These are phyloP conservation scores for Coreoperca whiteheadi DNA, from an alignment of 2,113 vertebrate species.

Conservation along the genomic window DNA sequence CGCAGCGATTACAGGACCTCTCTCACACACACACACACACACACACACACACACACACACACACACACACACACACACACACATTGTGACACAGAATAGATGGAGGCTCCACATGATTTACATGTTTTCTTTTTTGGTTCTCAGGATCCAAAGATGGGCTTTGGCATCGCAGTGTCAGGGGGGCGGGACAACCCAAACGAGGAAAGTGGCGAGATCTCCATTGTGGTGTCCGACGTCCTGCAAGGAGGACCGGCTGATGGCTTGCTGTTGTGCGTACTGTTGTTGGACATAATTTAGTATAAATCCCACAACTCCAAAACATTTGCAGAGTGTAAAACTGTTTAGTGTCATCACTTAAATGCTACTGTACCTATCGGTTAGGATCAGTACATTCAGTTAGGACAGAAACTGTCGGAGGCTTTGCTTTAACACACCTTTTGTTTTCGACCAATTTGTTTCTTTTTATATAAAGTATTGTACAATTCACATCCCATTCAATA, in stretches of 20 bases:
- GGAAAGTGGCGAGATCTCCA: conserved; percentile 95
- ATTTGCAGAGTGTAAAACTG: neutral
- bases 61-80: neutral
- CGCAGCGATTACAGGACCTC: conserved; percentile 44
- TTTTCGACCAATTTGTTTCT: neutral
- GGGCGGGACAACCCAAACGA: conserved; percentile 97
- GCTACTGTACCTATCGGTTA: no score
- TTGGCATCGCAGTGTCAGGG: conserved; percentile 97
- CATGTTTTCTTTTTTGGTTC: conserved; percentile 1
- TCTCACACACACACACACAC: neutral
- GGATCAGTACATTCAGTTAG: neutral
- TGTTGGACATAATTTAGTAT: neutral
- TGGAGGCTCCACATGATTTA: neutral
- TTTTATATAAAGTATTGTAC: no score
- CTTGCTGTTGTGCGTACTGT: conserved; percentile 90
- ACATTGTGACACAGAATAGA: conserved; percentile 5
- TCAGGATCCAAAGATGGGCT: conserved; percentile 96
- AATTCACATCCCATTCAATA: neutral
- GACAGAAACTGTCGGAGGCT: neutral
- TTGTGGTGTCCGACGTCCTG: conserved; percentile 96
- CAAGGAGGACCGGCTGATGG: conserved; percentile 95
- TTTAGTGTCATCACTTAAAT: no score
- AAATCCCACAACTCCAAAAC: neutral
- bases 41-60: conserved; percentile 8
- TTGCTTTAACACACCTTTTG: neutral